Evolutionary conservation across 2,797 vertebrate genomes (phyloP).

Genomic region (Acrossocheilus wenchowensis): DNA sequence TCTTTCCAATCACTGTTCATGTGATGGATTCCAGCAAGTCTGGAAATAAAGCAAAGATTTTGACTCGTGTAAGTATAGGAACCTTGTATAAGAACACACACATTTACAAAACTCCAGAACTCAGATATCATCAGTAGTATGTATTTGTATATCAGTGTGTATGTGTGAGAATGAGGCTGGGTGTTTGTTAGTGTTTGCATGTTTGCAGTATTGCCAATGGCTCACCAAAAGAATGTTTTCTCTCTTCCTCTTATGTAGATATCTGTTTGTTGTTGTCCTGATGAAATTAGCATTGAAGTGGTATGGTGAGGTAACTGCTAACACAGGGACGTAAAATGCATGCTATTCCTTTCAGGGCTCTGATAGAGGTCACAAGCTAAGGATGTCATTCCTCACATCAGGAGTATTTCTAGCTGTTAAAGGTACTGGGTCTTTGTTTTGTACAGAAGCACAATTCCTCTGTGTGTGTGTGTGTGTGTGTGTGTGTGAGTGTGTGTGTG

Average conservation of each 20-base stretch:
- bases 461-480: neutral
- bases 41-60: constrained; percentile 62
- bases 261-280: constrained; percentile 55
- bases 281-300: constrained; percentile 55
- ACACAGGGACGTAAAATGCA: constrained; percentile 37
- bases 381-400: constrained; percentile 10
- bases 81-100: neutral
- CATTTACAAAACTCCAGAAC: constrained; percentile 9
- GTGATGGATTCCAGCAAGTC: constrained; percentile 67
- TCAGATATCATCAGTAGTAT: neutral
- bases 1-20: constrained; percentile 78
- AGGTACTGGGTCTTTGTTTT: constrained; percentile 4
- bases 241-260: constrained; percentile 51
- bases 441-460: neutral
- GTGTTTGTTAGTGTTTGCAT: neutral
- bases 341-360: constrained; percentile 39
- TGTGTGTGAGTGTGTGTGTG: neutral
- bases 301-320: constrained; percentile 48
- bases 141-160: neutral
- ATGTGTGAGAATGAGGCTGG: constrained; percentile 20
- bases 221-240: constrained; percentile 47
- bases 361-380: constrained; percentile 10
- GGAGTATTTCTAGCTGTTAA: constrained; percentile 11
- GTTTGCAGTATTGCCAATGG: constrained; percentile 40
- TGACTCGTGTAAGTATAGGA: constrained; percentile 1